Evolutionary conservation across 2,888 invertebrate species (phyloP).

Genomic region (Hemicrepidius hirtus): DNA sequence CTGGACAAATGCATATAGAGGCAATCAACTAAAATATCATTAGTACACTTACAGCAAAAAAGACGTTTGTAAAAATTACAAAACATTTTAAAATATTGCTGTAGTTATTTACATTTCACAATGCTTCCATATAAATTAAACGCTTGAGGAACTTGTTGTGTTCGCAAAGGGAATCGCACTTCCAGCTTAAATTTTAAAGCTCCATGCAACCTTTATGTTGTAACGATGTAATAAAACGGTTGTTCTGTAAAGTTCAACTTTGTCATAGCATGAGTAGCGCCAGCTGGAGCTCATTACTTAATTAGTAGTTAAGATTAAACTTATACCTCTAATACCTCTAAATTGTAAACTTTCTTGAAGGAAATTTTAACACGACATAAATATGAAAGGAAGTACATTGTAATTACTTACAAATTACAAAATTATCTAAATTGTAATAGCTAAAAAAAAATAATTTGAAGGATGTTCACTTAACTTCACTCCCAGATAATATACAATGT

Average conservation of each 20-base stretch:
- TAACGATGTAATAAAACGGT: slow-evolving; percentile 33
- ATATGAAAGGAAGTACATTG: not conserved
- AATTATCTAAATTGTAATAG: too few species aligned
- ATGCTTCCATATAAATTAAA: too few species aligned
- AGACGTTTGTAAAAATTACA: too few species aligned
- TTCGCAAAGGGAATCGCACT: not conserved
- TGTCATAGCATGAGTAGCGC: slow-evolving; percentile 35
- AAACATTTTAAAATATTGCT: too few species aligned
- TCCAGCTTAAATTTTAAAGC: slow-evolving; percentile 22
- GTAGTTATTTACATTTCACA: too few species aligned
- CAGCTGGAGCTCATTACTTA: slow-evolving; percentile 39
- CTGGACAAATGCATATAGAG: too few species aligned
- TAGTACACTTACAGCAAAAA: too few species aligned
- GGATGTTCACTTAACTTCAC: too few species aligned
- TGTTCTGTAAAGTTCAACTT: slow-evolving; percentile 31
- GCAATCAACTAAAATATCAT: too few species aligned
- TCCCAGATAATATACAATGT: too few species aligned
- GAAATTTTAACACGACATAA: not conserved
- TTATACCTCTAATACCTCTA: slow-evolving; percentile 33
- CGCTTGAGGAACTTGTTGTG: not conserved
- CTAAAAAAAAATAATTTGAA: too few species aligned
- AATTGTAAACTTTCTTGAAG: slow-evolving; percentile 19
- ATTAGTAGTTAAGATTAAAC: slow-evolving; percentile 35
- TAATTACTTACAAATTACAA: not conserved
- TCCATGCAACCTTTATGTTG: slow-evolving; percentile 14